A percentile compares a stretch with the other conserved stretches of the same genome.
Conservation (phyloP, 1,140 invertebrate species). For the Cherax quadricarinatus region DNA sequence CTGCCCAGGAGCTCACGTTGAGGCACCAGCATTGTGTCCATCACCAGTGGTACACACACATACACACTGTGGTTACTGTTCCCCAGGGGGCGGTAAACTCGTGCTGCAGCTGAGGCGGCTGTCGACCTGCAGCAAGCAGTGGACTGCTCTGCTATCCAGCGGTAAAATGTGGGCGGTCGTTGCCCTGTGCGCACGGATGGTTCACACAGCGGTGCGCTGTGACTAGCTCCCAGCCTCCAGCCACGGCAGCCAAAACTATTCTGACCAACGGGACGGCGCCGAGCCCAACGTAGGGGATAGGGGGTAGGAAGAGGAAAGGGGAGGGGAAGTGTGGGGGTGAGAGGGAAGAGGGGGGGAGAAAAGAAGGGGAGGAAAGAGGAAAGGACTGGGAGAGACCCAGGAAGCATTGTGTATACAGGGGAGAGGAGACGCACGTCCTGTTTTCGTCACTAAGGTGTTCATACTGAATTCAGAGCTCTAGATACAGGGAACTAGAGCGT, state of each 20-base stretch:
- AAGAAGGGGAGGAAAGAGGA: neutral
- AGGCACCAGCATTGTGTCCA: neutral
- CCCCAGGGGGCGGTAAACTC: too few species aligned
- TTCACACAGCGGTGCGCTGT: neutral
- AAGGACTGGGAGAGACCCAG: neutral
- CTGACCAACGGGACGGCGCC: slow-evolving; percentile 7
- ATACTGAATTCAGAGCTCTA: too few species aligned
- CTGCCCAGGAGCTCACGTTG: too few species aligned
- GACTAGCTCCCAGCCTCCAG: neutral
- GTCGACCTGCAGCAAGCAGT: too few species aligned
- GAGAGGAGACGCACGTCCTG: too few species aligned
- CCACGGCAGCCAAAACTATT: neutral
- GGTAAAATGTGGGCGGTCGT: too few species aligned
- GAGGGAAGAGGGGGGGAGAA: neutral
- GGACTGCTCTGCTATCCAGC: too few species aligned
- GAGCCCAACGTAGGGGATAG: neutral
- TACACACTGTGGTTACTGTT: neutral
- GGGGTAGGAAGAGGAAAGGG: neutral
- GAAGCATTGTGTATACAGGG: neutral
- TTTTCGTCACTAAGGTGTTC: too few species aligned
- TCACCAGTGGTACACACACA: neutral
- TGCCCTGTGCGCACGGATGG: neutral
- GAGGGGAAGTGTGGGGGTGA: neutral
- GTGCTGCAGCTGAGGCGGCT: too few species aligned
- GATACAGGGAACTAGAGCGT: too few species aligned